Conservation (phyloP, 2,113 vertebrate species). For the Nycticebus coucang region DNA sequence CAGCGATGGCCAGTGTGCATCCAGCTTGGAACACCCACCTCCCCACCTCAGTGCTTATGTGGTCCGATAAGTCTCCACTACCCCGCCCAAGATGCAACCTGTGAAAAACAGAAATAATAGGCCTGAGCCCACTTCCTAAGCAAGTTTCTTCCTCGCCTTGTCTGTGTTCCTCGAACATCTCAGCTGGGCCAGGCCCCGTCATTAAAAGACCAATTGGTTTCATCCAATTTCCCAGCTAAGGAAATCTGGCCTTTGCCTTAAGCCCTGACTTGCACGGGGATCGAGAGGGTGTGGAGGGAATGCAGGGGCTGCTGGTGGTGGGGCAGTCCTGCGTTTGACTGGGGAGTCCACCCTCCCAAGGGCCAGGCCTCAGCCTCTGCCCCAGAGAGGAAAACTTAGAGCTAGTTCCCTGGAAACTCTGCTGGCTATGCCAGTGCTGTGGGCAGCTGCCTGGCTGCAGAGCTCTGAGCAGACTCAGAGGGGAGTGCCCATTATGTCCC, state of each 20-base stretch:
- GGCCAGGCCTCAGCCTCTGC: background rate
- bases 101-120: background rate
- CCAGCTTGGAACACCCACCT: background rate
- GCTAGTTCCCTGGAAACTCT: background rate
- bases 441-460: background rate
- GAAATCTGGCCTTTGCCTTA: background rate
- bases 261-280: background rate
- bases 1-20: background rate
- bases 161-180: background rate
- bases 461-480: background rate
- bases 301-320: too few species aligned
- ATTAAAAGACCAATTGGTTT: background rate
- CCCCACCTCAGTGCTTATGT: fast-evolving
- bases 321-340: background rate
- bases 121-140: background rate
- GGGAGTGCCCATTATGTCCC: fast-evolving
- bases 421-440: background rate
- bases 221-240: background rate
- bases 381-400: background rate
- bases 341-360: background rate
- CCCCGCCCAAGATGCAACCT: background rate
- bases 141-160: background rate
- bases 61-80: background rate
- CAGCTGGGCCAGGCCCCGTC: background rate
- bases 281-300: too few species aligned